phyloP scores from a whole-genome alignment of 2,888 invertebrate genomes.

The Synergus japonicus region DNA sequence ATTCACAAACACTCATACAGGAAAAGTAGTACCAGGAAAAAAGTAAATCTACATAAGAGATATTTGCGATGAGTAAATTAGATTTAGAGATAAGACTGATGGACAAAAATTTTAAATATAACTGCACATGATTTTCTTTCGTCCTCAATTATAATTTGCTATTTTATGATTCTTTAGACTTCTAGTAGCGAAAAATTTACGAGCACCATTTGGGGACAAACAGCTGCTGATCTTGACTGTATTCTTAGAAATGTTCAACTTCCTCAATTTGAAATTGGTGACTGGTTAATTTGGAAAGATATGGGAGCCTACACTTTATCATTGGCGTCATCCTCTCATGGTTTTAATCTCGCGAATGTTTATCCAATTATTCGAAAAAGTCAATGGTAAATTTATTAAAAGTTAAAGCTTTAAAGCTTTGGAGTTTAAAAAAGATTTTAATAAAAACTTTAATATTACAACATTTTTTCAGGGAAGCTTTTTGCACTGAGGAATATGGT shows the following conservation, averaged over 20 bases:
- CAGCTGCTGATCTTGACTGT: slow-evolving; percentile 82
- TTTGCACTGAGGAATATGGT: slow-evolving; percentile 29
- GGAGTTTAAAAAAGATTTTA: neutral
- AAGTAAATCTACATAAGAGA: neutral
- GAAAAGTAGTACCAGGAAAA: neutral
- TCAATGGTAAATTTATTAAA: slow-evolving; percentile 67
- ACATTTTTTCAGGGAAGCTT: slow-evolving; percentile 44
- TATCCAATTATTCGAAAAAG: slow-evolving; percentile 72
- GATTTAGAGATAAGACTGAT: neutral
- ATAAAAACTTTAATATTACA: neutral
- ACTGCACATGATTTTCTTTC: neutral
- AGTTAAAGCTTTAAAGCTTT: neutral
- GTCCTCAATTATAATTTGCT: neutral
- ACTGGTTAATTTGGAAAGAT: slow-evolving; percentile 82
- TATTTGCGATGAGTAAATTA: slow-evolving; percentile 1
- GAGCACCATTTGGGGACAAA: slow-evolving; percentile 82
- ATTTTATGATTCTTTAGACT: slow-evolving; percentile 11
- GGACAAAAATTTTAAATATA: neutral
- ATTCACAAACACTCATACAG: neutral
- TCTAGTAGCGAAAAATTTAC: slow-evolving; percentile 50
- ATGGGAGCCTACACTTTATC: slow-evolving; percentile 83
- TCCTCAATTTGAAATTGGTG: slow-evolving; percentile 80
- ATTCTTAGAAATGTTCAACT: slow-evolving; percentile 77
- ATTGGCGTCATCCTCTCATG: slow-evolving; percentile 79
- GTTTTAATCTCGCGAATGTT: slow-evolving; percentile 77